Conservation (phyloP, 2,888 invertebrate genomes). For the Dusona sp. region DNA sequence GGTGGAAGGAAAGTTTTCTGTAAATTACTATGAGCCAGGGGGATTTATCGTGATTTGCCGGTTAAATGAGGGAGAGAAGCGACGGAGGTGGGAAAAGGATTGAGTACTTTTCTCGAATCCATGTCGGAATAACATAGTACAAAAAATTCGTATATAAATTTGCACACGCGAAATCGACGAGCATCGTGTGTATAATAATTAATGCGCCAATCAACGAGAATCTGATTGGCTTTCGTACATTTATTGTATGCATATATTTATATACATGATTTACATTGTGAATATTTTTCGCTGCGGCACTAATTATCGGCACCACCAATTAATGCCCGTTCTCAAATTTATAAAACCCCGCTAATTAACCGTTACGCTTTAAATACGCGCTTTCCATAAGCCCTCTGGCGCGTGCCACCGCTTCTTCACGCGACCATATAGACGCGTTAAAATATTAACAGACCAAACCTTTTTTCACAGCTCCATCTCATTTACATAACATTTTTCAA, state of each 20-base stretch:
- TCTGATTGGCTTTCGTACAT: constrained; percentile 44
- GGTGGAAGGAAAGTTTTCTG: constrained; percentile 16
- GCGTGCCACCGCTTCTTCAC: constrained; percentile 20
- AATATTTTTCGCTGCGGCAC: not conserved
- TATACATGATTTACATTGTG: not conserved
- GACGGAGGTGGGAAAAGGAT: not conserved
- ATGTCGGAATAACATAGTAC: not conserved
- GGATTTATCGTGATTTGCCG: constrained; percentile 1
- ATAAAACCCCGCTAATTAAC: constrained; percentile 55
- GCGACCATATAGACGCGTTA: not conserved
- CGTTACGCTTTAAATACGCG: constrained; percentile 22
- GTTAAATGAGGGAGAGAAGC: not conserved
- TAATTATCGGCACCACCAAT: constrained; percentile 53
- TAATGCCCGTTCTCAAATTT: constrained; percentile 49
- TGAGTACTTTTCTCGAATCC: constrained; percentile 7
- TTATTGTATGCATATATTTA: not conserved
- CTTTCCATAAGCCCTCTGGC: constrained; percentile 15
- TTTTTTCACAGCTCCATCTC: not conserved
- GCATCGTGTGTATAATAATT: constrained; percentile 59
- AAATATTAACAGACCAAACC: not conserved
- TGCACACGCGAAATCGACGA: constrained; percentile 40
- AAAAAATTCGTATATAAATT: constrained; percentile 24
- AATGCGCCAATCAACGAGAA: constrained; percentile 65
- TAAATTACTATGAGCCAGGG: constrained; percentile 6
- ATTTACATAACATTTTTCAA: not conserved